A percentile compares a stretch with the other conserved stretches of the same genome.
Evolutionary conservation across 2,113 vertebrate species (phyloP).

Genomic region (Edolisoma coerulescens): DNA sequence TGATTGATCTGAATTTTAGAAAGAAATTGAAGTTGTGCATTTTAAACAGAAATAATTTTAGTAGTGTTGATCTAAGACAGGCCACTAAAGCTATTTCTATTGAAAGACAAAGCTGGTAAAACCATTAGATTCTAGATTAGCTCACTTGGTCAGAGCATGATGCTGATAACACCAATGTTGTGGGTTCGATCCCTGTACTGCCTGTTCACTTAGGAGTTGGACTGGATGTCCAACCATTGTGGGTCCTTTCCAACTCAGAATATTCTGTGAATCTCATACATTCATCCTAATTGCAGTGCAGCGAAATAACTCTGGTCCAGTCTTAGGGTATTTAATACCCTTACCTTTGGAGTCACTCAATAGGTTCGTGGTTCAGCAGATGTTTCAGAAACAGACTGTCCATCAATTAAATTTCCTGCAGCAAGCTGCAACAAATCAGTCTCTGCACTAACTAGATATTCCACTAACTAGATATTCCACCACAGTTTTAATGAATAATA

Average conservation of each 20-base stretch:
- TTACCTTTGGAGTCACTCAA: neutral
- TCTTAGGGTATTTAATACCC: neutral
- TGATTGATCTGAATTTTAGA: neutral
- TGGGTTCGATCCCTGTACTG: rapidly evolving
- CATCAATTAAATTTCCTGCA: neutral
- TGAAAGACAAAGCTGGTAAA: neutral
- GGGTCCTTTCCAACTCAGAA: neutral
- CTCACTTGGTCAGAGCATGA: neutral
- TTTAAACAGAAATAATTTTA: neutral
- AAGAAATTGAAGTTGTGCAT: neutral
- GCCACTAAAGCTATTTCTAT: neutral
- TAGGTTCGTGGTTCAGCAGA: neutral
- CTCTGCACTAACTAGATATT: neutral
- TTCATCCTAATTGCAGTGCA: neutral
- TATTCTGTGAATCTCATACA: neutral
- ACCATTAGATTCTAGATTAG: neutral
- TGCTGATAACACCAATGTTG: rapidly evolving
- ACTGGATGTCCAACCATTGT: neutral
- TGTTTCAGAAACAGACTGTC: neutral
- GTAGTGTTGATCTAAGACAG: neutral
- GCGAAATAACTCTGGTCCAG: neutral
- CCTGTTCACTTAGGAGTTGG: neutral
- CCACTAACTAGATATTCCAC: neutral
- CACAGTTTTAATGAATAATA: constrained; percentile 4
- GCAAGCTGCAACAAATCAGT: neutral